Conservation (phyloP, 2,888 invertebrate species). For the Xestia ashworthii region DNA sequence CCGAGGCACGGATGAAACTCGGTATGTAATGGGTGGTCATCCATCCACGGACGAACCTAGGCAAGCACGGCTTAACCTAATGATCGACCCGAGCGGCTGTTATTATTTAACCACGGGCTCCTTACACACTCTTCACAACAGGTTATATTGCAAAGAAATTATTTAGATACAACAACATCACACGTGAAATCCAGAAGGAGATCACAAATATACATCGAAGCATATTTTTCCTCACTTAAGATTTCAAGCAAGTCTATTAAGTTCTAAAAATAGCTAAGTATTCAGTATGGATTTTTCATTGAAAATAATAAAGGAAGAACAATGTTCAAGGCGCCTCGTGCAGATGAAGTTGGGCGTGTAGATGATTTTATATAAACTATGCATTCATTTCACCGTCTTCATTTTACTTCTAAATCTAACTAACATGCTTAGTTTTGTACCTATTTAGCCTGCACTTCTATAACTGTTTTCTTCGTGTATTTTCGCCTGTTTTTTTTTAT, state of each 20-base stretch:
- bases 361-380: neutral
- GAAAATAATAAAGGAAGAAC: neutral
- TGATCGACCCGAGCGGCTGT: too few species aligned
- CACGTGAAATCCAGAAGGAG: neutral
- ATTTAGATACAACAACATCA: too few species aligned
- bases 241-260: neutral
- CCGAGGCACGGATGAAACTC: too few species aligned
- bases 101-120: too few species aligned
- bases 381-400: too few species aligned
- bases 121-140: too few species aligned
- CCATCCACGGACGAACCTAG: too few species aligned
- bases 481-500: too few species aligned
- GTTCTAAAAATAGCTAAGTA: constrained; percentile 4
- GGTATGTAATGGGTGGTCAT: too few species aligned
- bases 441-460: neutral
- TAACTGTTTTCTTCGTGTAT: too few species aligned
- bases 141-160: too few species aligned
- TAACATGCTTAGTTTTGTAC: neutral
- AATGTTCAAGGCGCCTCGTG: constrained; percentile 11
- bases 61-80: too few species aligned
- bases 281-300: neutral
- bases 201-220: neutral
- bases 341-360: constrained; percentile 18
- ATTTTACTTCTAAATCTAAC: neutral
- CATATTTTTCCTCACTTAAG: neutral